Conservation (phyloP, 2,888 invertebrate species). For the Pyrocoelia pectoralis region DNA sequence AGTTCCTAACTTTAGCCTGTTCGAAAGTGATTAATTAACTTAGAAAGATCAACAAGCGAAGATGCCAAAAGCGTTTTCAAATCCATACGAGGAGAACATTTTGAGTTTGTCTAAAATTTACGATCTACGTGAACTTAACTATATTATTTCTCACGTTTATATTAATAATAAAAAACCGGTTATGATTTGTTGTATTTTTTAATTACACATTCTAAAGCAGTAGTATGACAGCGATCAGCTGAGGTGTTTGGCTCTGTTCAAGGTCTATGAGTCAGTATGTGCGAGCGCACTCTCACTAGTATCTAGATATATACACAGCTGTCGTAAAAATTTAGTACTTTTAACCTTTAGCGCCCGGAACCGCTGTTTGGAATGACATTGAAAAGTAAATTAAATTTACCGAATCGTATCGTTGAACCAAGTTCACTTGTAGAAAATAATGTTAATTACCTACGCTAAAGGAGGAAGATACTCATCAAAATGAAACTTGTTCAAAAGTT, state of each 20-base stretch:
- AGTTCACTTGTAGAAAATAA: not conserved
- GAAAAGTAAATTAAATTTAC: slow-evolving; percentile 25
- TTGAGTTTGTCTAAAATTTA: not conserved
- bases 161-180: slow-evolving; percentile 1
- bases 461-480: not conserved
- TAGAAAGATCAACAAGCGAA: slow-evolving; percentile 22
- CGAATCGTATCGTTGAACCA: not conserved
- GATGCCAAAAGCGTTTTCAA: slow-evolving; percentile 18
- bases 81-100: not conserved
- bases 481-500: no score
- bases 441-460: not conserved
- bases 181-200: slow-evolving; percentile 22
- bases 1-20: slow-evolving; percentile 11
- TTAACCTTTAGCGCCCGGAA: slow-evolving; percentile 38
- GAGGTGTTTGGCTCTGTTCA: slow-evolving; percentile 55
- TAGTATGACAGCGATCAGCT: slow-evolving; percentile 39
- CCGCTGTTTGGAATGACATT: slow-evolving; percentile 29
- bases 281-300: slow-evolving; percentile 35
- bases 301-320: slow-evolving; percentile 37
- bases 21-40: slow-evolving; percentile 30
- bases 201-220: slow-evolving; percentile 9
- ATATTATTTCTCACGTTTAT: not conserved
- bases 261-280: slow-evolving; percentile 51
- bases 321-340: slow-evolving; percentile 38
- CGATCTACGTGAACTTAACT: not conserved